Evolutionary conservation across 1,140 invertebrate genomes (phyloP).

Genomic region (fruit fly (Drosophila melanogaster)): DNA sequence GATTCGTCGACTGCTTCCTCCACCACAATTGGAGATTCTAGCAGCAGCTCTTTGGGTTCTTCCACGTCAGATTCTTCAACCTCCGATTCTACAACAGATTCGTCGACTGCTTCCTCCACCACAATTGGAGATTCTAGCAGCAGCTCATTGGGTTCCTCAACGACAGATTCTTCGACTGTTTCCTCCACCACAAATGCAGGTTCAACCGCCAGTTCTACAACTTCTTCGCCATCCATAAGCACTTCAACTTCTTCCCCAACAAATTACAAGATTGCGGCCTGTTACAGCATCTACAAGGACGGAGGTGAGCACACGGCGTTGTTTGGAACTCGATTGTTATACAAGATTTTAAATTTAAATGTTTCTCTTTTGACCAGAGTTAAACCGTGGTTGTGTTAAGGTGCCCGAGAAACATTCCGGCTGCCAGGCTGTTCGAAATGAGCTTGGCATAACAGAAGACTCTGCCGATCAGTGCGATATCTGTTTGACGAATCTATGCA

Average conservation of each 20-base stretch:
- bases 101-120: slow-evolving; percentile 8
- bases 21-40: slow-evolving; percentile 1
- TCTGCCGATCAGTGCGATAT: slow-evolving; percentile 47
- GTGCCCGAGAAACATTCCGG: slow-evolving; percentile 34
- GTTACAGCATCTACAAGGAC: slow-evolving; percentile 59
- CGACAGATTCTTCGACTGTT: slow-evolving; percentile 4
- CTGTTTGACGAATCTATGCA: slow-evolving; percentile 61
- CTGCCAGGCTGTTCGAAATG: slow-evolving; percentile 51
- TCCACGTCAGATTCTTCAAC: slow-evolving; percentile 2
- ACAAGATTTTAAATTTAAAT: neutral
- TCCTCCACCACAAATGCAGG: neutral
- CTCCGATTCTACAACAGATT: neutral
- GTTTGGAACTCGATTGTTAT: too few relatives aligned
- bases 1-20: slow-evolving; percentile 10
- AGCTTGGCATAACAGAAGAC: slow-evolving; percentile 10
- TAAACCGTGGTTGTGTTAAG: slow-evolving; percentile 59
- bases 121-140: slow-evolving; percentile 5
- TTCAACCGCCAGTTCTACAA: slow-evolving; percentile 1
- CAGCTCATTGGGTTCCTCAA: neutral
- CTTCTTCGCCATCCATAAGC: neutral
- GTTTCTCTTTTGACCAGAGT: slow-evolving; percentile 9
- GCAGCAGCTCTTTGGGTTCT: neutral
- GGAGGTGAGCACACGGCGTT: slow-evolving; percentile 35
- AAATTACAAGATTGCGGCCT: slow-evolving; percentile 35
- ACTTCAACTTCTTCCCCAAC: neutral